phyloP scores from a whole-genome alignment of 2,888 invertebrate genomes.

The Alsophila aescularia region DNA sequence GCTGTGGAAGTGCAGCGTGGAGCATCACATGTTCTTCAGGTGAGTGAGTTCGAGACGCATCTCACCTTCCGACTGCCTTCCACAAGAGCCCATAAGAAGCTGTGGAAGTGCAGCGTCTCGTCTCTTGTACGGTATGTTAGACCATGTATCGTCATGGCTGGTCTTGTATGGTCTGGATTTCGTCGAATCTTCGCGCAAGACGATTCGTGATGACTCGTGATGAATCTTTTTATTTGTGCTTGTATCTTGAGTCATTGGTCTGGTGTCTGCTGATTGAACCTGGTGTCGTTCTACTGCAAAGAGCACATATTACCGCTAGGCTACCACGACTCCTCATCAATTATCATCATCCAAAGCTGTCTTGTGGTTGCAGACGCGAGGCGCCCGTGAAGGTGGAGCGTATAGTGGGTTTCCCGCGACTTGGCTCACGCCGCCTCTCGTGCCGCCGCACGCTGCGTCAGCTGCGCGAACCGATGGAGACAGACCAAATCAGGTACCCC shows the following conservation, averaged over 20 bases:
- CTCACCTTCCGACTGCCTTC: slow-evolving; percentile 95
- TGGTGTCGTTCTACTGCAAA: too few species aligned
- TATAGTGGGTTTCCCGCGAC: slow-evolving; percentile 90
- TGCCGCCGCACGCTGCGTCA: slow-evolving; percentile 98
- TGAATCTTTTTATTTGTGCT: too few species aligned
- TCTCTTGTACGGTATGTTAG: too few species aligned
- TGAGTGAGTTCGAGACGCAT: slow-evolving; percentile 81
- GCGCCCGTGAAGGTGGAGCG: slow-evolving; percentile 91
- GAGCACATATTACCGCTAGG: background rate
- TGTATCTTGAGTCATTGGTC: too few species aligned
- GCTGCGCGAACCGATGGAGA: slow-evolving; percentile 79
- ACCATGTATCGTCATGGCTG: too few species aligned
- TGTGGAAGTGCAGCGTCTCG: slow-evolving; percentile 99
- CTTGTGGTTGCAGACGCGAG: slow-evolving; percentile 57
- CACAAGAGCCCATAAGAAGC: slow-evolving; percentile 95
- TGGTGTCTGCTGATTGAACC: too few species aligned
- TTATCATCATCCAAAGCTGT: too few species aligned
- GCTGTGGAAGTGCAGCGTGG: slow-evolving; percentile 98
- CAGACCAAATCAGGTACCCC: too few species aligned
- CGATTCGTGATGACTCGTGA: too few species aligned
- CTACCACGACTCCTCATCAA: too few species aligned
- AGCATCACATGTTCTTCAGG: slow-evolving; percentile 99
- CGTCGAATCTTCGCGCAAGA: too few species aligned
- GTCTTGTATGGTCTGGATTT: too few species aligned
- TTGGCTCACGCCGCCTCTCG: slow-evolving; percentile 96